A percentile compares a stretch with the other conserved stretches of the same genome.
These are phyloP conservation scores for Enteromius unitaeniatus DNA, from an alignment of 2,797 vertebrate genomes.

Conservation along the genomic window DNA sequence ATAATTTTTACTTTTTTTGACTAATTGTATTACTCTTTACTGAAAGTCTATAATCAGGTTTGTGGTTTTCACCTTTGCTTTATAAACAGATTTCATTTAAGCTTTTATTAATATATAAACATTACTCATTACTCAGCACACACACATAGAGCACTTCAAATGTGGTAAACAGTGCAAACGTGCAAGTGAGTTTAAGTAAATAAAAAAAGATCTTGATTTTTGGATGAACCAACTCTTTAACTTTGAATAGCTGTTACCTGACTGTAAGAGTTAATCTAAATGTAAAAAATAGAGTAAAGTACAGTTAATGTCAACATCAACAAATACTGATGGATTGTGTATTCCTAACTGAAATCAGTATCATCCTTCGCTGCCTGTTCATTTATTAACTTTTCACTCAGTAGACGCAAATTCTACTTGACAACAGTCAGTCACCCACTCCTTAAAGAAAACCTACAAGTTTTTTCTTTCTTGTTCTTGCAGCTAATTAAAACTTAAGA, in stretches of 20 bases:
- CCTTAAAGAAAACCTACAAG: conserved; percentile 34
- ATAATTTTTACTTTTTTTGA: no score
- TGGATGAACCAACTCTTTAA: background rate
- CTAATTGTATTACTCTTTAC: background rate
- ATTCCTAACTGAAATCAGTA: background rate
- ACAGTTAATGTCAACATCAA: background rate
- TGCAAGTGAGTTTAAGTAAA: background rate
- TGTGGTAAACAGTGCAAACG: background rate
- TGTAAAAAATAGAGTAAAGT: background rate
- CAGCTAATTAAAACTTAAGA: conserved; percentile 70
- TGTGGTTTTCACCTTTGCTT: background rate
- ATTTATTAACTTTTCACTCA: conserved; percentile 5
- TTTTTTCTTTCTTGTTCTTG: conserved; percentile 59
- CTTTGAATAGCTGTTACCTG: background rate
- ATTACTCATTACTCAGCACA: background rate
- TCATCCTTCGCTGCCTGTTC: background rate
- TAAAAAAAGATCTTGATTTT: background rate
- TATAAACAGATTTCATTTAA: background rate
- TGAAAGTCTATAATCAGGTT: background rate
- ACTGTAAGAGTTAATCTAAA: background rate
- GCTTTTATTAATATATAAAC: background rate
- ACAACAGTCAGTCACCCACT: conserved; percentile 33
- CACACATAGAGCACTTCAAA: background rate
- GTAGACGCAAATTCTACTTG: conserved; percentile 27
- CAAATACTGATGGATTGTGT: background rate